Conservation (phyloP, 1,140 invertebrate species). For the Heterodera carotae region DNA sequence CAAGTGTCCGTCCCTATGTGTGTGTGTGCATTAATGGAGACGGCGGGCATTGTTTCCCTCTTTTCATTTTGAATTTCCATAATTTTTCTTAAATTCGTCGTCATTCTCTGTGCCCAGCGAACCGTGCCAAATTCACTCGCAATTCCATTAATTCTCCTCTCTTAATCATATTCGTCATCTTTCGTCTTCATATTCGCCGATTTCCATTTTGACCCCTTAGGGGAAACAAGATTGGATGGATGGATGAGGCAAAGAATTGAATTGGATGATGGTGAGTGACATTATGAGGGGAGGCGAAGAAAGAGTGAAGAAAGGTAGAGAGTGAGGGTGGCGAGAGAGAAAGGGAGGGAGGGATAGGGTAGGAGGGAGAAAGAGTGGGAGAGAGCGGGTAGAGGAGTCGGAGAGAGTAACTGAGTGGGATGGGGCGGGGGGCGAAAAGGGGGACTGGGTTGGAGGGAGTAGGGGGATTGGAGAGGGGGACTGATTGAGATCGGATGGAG, state of each 20-base stretch:
- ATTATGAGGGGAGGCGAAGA: not conserved
- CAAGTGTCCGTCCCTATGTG: too few species aligned
- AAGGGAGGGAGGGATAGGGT: too few species aligned
- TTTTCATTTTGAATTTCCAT: not conserved
- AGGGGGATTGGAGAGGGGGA: too few species aligned
- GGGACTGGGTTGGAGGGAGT: too few species aligned
- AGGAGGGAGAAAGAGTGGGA: too few species aligned
- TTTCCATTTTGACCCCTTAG: not conserved
- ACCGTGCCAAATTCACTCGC: slow-evolving; percentile 15
- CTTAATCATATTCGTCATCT: not conserved
- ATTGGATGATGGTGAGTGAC: not conserved
- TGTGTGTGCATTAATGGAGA: too few species aligned
- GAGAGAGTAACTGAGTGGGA: too few species aligned
- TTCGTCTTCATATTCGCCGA: not conserved
- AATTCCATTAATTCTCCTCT: not conserved
- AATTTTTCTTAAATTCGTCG: not conserved
- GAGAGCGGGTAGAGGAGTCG: too few species aligned
- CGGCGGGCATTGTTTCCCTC: not conserved
- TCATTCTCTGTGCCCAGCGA: slow-evolving; percentile 1
- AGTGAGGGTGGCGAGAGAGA: too few species aligned
- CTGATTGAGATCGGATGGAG: too few species aligned
- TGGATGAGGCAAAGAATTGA: not conserved
- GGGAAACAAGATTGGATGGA: not conserved
- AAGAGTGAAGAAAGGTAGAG: not conserved
- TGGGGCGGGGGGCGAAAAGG: too few species aligned